Percentiles rank a stretch among this genome's conserved stretches.
These are phyloP conservation scores for Psococerastis gibbosa DNA, from an alignment of 2,888 invertebrate species.

Conservation along the genomic window DNA sequence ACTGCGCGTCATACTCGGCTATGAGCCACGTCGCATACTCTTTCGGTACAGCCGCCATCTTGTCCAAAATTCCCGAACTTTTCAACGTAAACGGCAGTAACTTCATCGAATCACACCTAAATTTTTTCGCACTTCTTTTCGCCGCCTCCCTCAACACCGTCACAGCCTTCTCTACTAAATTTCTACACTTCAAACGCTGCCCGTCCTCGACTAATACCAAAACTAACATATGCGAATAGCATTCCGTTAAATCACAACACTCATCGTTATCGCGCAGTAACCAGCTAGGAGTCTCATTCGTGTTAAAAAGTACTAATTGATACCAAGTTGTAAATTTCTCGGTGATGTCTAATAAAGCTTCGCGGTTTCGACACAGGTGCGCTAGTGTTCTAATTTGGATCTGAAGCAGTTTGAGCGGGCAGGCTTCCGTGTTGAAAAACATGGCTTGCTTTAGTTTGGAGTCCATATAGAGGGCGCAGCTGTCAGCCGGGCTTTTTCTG, in stretches of 20 bases:
- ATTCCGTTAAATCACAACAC: not conserved
- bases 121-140: too few relatives aligned
- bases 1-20: too few relatives aligned
- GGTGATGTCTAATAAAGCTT: not conserved
- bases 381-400: constrained; percentile 2
- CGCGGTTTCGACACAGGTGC: not conserved
- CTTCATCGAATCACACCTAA: too few relatives aligned
- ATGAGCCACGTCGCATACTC: too few relatives aligned
- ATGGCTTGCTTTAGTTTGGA: constrained; percentile 5
- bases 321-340: not conserved
- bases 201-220: too few relatives aligned
- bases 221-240: not conserved
- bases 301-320: not conserved
- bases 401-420: constrained; percentile 1
- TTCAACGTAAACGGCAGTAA: too few relatives aligned
- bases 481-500: not conserved
- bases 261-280: not conserved
- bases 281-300: not conserved
- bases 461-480: not conserved
- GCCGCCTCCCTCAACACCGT: too few relatives aligned
- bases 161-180: too few relatives aligned
- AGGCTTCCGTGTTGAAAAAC: constrained; percentile 5
- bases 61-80: too few relatives aligned
- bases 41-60: too few relatives aligned
- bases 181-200: too few relatives aligned